Base-by-base conservation (phyloP, 2,113 vertebrate species). In the Cynopterus brachyotis region DNA sequence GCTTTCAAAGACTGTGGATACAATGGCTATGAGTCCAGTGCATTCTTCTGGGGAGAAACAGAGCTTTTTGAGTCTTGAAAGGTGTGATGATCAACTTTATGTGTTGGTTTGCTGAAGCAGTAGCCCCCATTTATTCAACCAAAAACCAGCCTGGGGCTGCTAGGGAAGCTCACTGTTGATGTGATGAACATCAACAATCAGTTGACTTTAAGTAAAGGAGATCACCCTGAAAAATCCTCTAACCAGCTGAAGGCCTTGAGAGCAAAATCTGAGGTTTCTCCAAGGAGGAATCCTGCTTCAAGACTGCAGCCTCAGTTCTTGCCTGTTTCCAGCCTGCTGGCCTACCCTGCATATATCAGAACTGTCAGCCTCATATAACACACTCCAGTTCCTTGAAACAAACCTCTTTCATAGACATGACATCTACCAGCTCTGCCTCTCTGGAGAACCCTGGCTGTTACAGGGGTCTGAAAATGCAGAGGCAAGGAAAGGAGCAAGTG, bases 1-100 rank as follows among this genome's bases (percentile, higher is more conserved):
- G 2, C 2, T 55, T 9, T 35, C 9, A 5, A 53, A 7, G 35
- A 13, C 55, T 22, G 13, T 26, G 9, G 9, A 42, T 24, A 8
- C 67, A 75, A 66, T 32, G 17, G 47, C 24, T 42, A 8, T 9
- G 22, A 22, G 11, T 22, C 37, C 19, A 30, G 16, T 32, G 26
- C 9, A 2, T 60, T 60, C 28, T 28, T 37, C 70, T 8, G 4
- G 37, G n/a, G 32, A 30, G 19, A 35, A 88, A 53, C 1, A 55
- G 32, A 53, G 53, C 37, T 40, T 70, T 80, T 2, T 50, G 62
- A 60, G 42, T 59, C 53, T 53, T 8, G 0, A 0, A 59, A 19
- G 4, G 1, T 6, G 19, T 40, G 13, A 32, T 6, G 6, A 30
- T 64, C 0, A 6, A n/a, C 16, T 67, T 22, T 2, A 12, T 16